phyloP scores from a whole-genome alignment of 2,888 invertebrate species.

The Cheilosia variabilis region DNA sequence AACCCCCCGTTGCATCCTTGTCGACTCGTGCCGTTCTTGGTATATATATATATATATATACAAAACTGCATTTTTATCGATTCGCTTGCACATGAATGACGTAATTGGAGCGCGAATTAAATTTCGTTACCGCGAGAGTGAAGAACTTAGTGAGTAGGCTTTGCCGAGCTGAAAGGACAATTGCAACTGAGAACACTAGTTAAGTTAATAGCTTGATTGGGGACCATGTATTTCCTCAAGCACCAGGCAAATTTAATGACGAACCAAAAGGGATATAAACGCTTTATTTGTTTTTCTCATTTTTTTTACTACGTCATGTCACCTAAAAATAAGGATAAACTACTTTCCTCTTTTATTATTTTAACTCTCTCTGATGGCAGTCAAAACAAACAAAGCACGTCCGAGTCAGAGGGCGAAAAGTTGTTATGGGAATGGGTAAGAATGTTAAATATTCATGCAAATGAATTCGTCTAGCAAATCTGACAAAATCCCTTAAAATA shows the following conservation, averaged over 20 bases:
- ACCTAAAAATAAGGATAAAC: constrained; percentile 9
- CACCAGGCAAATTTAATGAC: no score
- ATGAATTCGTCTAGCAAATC: constrained; percentile 22
- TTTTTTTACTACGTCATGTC: constrained; percentile 25
- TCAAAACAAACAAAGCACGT: constrained; percentile 12
- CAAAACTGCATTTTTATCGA: constrained; percentile 65
- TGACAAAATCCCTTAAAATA: constrained; percentile 7
- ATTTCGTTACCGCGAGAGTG: constrained; percentile 12
- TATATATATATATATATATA: constrained; percentile 40
- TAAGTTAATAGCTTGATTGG: constrained; percentile 7
- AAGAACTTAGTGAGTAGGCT: neutral
- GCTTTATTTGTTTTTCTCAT: neutral
- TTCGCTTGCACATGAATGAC: constrained; percentile 61
- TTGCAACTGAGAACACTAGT: constrained; percentile 7
- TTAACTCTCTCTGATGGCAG: constrained; percentile 6
- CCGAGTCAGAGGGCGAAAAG: neutral
- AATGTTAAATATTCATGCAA: neutral
- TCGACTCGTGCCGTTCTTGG: neutral
- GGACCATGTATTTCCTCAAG: neutral
- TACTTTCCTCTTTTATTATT: neutral
- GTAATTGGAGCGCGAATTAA: constrained; percentile 60
- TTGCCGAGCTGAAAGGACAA: neutral
- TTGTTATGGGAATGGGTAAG: neutral
- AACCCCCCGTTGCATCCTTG: constrained; percentile 10
- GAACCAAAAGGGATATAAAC: neutral